These are phyloP conservation scores for Endomychus coccineus DNA, from an alignment of 2,888 invertebrate genomes.

Conservation along the genomic window DNA sequence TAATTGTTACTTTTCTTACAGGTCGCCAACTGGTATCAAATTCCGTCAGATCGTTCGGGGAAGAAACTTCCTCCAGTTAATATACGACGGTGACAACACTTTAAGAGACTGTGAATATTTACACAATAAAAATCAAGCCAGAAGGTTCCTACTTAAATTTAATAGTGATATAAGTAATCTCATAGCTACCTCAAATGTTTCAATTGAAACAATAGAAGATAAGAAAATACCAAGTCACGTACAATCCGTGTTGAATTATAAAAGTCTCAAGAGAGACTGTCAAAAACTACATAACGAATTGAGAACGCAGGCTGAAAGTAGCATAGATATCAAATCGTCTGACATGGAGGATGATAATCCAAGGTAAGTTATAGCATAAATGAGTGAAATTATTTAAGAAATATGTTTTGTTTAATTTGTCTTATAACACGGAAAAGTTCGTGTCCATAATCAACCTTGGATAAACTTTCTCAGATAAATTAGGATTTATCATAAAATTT, in stretches of 20 bases:
- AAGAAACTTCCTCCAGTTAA: conserved; percentile 59
- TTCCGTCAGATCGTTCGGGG: conserved; percentile 64
- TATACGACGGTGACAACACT: conserved; percentile 53
- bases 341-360: too few relatives aligned
- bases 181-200: conserved; percentile 45
- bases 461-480: too few relatives aligned
- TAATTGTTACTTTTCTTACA: conserved; percentile 17
- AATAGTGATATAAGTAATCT: conserved; percentile 48
- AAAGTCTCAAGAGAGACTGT: conserved; percentile 52
- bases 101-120: conserved; percentile 64
- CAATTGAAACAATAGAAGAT: conserved; percentile 48
- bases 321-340: too few relatives aligned
- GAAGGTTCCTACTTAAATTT: conserved; percentile 54
- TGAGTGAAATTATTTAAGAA: too few relatives aligned
- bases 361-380: too few relatives aligned
- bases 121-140: conserved; percentile 47
- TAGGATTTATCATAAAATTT: too few relatives aligned
- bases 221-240: conserved; percentile 48
- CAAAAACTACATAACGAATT: conserved; percentile 39
- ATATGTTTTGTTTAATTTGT: too few relatives aligned
- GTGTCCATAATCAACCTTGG: too few relatives aligned
- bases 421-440: too few relatives aligned
- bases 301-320: conserved; percentile 20
- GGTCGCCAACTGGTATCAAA: conserved; percentile 50
- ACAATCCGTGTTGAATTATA: conserved; percentile 53